Base-by-base conservation (phyloP, 2,797 vertebrate species). In the Acropternis orthonyx region DNA sequence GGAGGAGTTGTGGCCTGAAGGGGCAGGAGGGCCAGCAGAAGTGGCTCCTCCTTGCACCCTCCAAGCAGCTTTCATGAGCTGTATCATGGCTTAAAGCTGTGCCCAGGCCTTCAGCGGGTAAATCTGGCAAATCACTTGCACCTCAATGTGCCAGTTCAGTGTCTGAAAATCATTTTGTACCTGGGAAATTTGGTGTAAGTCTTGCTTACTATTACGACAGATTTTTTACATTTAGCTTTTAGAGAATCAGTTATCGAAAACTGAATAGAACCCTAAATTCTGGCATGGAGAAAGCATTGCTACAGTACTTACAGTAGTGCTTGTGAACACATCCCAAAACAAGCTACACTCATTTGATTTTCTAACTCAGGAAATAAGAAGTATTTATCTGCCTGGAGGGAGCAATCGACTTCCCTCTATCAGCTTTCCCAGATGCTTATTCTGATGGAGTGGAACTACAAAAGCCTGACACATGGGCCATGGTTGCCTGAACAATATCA, bases 201-300 rank as follows among this genome's bases (percentile, higher is more conserved):
- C 30, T 59, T 69, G 30, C 46, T 76, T 12, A 13, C 23, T 51
- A 0, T 4, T 22, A 11, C 26, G 63, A 11, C 1, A 3, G 5
- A 41, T 24, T n/a, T 76, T 72, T 68, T 39, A 48, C 37, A 7
- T 24, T 19, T 26, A 12, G 17, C 19, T 19, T 62, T 37, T 69
- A 3, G 8, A 15, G 46, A 72, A 48, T 21, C 4, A 18, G 13
- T 21, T 46, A 2, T 0, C 37, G 54, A 19, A 49, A 48, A 39
- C 2, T 4, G 54, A 61, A 9, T 8, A 21, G 16, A 55, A 2
- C 16, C 51, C 51, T 14, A 1, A 72, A 27, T 28, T 48, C n/a
- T 43, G 44, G 44, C 18, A 3, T 0, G 22, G 54, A 30, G 66
- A 49, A 61, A 8, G 23, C 7, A 4, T 1, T 10, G 32, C 2